Base-by-base conservation (phyloP, 2,113 vertebrate species). In the Empidonax traillii region DNA sequence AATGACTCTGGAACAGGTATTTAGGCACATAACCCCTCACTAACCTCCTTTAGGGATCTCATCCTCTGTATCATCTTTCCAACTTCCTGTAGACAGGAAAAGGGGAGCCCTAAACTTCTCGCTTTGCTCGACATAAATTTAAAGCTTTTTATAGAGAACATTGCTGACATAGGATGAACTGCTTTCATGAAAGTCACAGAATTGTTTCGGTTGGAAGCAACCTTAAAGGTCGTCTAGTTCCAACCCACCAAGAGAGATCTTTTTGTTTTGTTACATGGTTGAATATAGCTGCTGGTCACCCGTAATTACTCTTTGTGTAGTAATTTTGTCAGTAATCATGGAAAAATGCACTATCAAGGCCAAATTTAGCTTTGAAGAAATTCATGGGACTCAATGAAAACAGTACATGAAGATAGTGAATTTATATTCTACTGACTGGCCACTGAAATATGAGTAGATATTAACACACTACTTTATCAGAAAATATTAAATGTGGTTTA, bases 31-130 rank as follows among this genome's bases (percentile, higher is more conserved):
- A 91, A 87, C 83, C 86, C n/a, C 61, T 90, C 46, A 28, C 24
- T 93, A 89, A 81, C 76, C 93, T 93, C 92, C 90, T 85, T 94
- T 37, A 91, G 93, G 80, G 89, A 92, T 81, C 73, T 89, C 69
- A 75, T 92, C 94, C 77, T 93, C 3, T 10, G 47, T 93, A 65
- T 95, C 24, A 4, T 63, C 43, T 94, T 94, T 92, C 87, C 79
- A 35, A 79, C 79, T 94, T 95, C 93, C 88, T 91, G 69, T 77
- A 62, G 81, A 52, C 65, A 91, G 89, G 80, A 92, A 96, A 71
- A 58, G 16, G 71, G 43, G 67, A 92, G 30, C 63, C 74, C 71
- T 85, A 90, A 95, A 87, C 75, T 96, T 93, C 81, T 89, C 14
- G 0, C 87, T 96, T 95, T 78, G 67, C 69, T 93, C 41, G 73